Evolutionary conservation across 2,113 vertebrate species (phyloP).

Genomic region (Cyprinodon brontotheroides): DNA sequence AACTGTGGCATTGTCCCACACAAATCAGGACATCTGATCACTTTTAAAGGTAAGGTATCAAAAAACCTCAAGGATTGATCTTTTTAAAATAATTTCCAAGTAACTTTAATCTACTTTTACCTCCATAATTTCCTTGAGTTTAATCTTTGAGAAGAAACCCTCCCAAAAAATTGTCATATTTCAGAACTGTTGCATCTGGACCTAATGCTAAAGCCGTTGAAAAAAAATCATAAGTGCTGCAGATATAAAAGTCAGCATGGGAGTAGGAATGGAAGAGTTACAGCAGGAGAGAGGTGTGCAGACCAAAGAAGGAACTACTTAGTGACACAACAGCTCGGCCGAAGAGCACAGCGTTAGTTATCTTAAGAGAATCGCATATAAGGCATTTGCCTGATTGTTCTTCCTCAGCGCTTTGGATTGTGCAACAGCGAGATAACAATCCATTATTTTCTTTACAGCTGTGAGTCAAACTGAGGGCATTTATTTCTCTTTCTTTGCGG

Average conservation of each 20-base stretch:
- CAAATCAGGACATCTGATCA: too few relatives aligned
- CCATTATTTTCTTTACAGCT: constrained; percentile 71
- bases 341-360: constrained; percentile 37
- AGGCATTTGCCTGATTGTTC: constrained; percentile 77
- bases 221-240: background rate
- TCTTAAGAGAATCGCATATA: constrained; percentile 64
- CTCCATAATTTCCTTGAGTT: too few relatives aligned
- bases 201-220: background rate
- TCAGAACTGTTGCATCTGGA: too few relatives aligned
- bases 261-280: constrained; percentile 24
- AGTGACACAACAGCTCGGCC: constrained; percentile 42
- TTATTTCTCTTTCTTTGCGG: constrained; percentile 56
- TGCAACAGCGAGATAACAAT: constrained; percentile 73
- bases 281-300: constrained; percentile 16
- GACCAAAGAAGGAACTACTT: constrained; percentile 69
- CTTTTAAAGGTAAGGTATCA: too few relatives aligned
- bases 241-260: constrained; percentile 5
- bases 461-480: constrained; percentile 59
- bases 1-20: too few relatives aligned
- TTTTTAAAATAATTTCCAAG: too few relatives aligned
- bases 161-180: too few relatives aligned
- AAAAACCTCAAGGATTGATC: too few relatives aligned
- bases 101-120: too few relatives aligned
- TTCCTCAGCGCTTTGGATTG: constrained; percentile 71
- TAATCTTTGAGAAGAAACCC: too few relatives aligned